Percentiles rank a stretch among this genome's conserved stretches.
Evolutionary conservation across 2,888 invertebrate genomes (phyloP).

Genomic region (Tanaodytes sp.): DNA sequence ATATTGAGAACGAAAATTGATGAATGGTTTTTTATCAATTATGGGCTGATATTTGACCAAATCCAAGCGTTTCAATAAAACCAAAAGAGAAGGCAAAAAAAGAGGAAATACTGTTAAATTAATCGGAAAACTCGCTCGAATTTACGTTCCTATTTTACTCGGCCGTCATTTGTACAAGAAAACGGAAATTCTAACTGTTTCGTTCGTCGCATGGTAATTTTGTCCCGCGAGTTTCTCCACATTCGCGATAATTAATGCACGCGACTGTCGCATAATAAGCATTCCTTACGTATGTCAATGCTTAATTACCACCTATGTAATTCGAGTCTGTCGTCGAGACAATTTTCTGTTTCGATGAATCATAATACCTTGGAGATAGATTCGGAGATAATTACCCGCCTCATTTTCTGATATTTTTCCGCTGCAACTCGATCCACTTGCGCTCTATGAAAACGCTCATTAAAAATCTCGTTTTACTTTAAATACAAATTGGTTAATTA

Average conservation of each 20-base stretch:
- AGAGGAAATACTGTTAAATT: too few relatives aligned
- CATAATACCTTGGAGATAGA: conserved; percentile 40
- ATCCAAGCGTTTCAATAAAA: too few relatives aligned
- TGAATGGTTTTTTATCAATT: too few relatives aligned
- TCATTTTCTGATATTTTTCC: conserved; percentile 17
- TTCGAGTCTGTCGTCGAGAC: conserved; percentile 48
- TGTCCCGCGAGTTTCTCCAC: conserved; percentile 27
- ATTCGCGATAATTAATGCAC: conserved; percentile 47
- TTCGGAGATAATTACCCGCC: conserved; percentile 33
- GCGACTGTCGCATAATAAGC: conserved; percentile 43
- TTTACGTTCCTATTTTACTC: too few relatives aligned
- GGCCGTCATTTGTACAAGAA: too few relatives aligned
- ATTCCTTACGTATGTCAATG: conserved; percentile 42
- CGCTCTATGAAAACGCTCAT: neutral
- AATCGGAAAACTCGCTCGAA: too few relatives aligned
- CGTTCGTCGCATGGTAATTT: conserved; percentile 36
- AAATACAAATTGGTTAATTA: neutral
- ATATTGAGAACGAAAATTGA: too few relatives aligned
- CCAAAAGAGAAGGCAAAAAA: too few relatives aligned
- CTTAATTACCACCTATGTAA: conserved; percentile 45
- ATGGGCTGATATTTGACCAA: too few relatives aligned
- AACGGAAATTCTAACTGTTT: conserved; percentile 42
- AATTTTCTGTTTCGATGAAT: conserved; percentile 52
- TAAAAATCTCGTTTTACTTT: neutral
- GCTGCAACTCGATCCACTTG: neutral